Evolutionary conservation across 2,113 vertebrate species (phyloP), one percentile per base, ranked within the genome.

Genomic region (Hystrix brachyura): DNA sequence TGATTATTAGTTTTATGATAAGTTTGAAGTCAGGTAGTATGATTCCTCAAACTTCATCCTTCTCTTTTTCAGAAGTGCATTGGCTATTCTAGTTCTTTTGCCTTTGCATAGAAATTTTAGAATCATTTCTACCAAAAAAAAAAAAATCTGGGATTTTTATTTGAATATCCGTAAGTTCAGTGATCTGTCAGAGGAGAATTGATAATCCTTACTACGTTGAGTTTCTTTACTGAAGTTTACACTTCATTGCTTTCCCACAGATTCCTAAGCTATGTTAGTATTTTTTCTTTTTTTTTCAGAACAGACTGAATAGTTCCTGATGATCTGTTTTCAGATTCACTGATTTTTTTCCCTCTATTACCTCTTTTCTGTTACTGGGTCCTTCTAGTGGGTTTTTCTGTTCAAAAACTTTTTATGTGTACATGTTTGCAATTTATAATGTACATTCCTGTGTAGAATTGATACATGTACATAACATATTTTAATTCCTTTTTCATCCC

Each of bases 91-190:
- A 60, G 53, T 74, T 72, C 34, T 51, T 80, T 87, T 80, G 64
- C 55, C 43, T 86, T 95, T 87, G 55, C n/a, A 38, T 95, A 60
- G 62, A 81, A 87, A 65, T 74, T 82, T 88, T 65, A 87, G 65
- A 82, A 83, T 67, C 23, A 38, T 9, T 74, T 87, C 34, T 78
- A 32, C 21, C 29, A 65, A 48, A 87, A 91, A 92, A 67, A 59
- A 74, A 67, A 59, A 74, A 27, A 29, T 53, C 32, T 69, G 34
- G 43, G 48, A 55, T 89, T 78, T 95, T 89, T 84, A 86, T 85
- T 80, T 90, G 55, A 93, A 62, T 80, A 85, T 83, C 62, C 48
- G 64, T 90, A 57, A n/a, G 12, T 90, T 60, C 69, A 46, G 79
- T 93, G 55, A 93, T 89, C 17, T 71, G 4, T 96, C 53, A 79